Evolutionary conservation across 2,113 vertebrate genomes (phyloP).

Genomic region (Pterophyllum scalare): DNA sequence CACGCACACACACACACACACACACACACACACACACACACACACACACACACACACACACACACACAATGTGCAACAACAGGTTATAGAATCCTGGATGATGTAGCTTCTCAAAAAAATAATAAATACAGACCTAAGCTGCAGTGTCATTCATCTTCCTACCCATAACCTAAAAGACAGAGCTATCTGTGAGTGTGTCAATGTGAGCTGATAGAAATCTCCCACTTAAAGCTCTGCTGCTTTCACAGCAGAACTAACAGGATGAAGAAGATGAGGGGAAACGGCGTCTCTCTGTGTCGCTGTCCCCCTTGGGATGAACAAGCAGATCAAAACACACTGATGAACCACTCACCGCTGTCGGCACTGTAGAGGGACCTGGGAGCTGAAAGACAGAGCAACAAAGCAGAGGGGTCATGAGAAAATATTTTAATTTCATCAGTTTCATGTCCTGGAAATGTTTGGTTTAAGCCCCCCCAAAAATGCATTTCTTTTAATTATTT

Average conservation of each 20-base stretch:
- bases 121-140: constrained; percentile 16
- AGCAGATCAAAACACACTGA: constrained; percentile 43
- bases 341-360: constrained; percentile 88
- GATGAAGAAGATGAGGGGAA: constrained; percentile 27
- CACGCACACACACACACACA: background rate
- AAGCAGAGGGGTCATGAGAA: background rate
- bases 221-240: constrained; percentile 24
- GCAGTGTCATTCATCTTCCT: constrained; percentile 33
- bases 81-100: constrained; percentile 4
- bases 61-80: background rate
- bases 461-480: background rate
- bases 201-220: constrained; percentile 41
- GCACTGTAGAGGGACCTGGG: constrained; percentile 85
- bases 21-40: too few species aligned
- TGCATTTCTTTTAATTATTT: background rate
- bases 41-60: too few species aligned
- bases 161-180: constrained; percentile 29
- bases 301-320: constrained; percentile 34
- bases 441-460: background rate
- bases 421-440: background rate
- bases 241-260: constrained; percentile 24
- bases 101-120: background rate
- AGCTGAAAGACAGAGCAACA: constrained; percentile 48
- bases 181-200: background rate
- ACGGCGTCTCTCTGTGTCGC: background rate